Percentiles rank a stretch among this genome's conserved stretches.
These are phyloP conservation scores for Philotrypesis tridentata DNA, from an alignment of 1,140 invertebrate genomes.

Conservation along the genomic window DNA sequence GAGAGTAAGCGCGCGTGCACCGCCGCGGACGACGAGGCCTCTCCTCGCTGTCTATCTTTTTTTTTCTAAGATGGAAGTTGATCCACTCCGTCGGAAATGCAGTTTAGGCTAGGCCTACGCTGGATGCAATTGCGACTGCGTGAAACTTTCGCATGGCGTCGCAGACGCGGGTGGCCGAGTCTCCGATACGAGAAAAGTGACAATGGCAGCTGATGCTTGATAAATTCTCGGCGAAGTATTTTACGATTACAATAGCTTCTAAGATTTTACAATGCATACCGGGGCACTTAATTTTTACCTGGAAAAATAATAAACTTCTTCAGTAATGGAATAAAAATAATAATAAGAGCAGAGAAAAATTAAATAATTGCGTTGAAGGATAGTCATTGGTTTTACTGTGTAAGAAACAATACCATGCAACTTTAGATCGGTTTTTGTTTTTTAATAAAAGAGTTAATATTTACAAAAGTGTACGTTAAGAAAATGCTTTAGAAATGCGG, in stretches of 20 bases:
- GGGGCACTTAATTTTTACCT: not conserved
- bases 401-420: conserved; percentile 9
- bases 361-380: not conserved
- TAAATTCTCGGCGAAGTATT: too few relatives aligned
- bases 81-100: not conserved
- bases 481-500: conserved; percentile 7
- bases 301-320: not conserved
- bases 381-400: not conserved
- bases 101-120: not conserved
- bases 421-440: conserved; percentile 16
- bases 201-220: too few relatives aligned
- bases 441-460: conserved; percentile 50
- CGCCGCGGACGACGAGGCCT: not conserved
- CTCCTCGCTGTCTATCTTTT: not conserved
- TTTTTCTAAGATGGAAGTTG: not conserved
- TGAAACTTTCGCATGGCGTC: not conserved
- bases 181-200: too few relatives aligned
- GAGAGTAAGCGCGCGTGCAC: not conserved
- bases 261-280: too few relatives aligned
- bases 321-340: not conserved
- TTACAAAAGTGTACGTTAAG: conserved; percentile 44
- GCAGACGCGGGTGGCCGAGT: not conserved
- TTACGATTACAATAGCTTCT: too few relatives aligned
- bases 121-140: not conserved
- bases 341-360: too few relatives aligned